phyloP scores from a whole-genome alignment of 2,113 vertebrate species.

The Scomber japonicus region DNA sequence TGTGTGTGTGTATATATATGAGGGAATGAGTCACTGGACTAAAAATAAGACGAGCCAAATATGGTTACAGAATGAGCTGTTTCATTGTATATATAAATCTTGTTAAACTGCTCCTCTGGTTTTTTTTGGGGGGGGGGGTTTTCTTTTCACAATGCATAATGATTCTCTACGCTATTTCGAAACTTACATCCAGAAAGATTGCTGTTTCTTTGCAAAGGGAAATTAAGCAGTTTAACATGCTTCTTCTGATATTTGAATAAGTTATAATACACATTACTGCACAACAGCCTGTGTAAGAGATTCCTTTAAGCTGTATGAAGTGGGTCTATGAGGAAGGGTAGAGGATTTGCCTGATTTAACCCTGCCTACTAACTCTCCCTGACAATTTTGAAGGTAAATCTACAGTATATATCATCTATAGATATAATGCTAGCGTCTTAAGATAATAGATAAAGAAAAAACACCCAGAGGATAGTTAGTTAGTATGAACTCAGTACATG shows the following conservation, averaged over 20 bases:
- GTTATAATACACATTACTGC: not conserved
- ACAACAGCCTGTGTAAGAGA: not conserved
- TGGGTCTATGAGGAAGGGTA: too few relatives aligned
- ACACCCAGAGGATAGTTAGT: not conserved
- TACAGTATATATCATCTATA: not conserved
- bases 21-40: slow-evolving; percentile 26
- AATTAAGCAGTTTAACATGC: not conserved
- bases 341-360: not conserved
- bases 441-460: not conserved
- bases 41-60: slow-evolving; percentile 33
- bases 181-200: not conserved
- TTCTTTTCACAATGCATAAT: not conserved
- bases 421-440: not conserved
- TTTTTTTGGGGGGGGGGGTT: not conserved
- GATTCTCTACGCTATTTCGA: not conserved
- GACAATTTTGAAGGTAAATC: not conserved
- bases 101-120: not conserved
- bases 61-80: not conserved
- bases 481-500: not conserved
- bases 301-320: not conserved
- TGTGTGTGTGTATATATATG: slow-evolving; percentile 5
- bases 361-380: not conserved
- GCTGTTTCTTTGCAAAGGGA: not conserved
- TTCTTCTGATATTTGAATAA: not conserved
- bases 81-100: not conserved